Conservation (phyloP, 2,113 vertebrate genomes). For the Chauna torquata region DNA sequence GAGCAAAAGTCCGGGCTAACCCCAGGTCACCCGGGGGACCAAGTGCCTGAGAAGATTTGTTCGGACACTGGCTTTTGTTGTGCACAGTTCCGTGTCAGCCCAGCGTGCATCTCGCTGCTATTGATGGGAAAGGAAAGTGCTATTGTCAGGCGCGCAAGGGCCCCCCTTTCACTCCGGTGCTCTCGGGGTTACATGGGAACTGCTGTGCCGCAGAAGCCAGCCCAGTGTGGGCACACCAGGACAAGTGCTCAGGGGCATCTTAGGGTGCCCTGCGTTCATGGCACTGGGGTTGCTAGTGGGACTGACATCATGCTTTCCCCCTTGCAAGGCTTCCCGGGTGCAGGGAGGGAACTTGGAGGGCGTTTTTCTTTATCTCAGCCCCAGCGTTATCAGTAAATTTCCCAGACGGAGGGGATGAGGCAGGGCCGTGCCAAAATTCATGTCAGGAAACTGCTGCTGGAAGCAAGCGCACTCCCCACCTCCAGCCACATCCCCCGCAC, state of each 20-base stretch:
- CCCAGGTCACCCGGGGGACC: conserved; percentile 23
- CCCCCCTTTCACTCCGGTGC: background rate
- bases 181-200: background rate
- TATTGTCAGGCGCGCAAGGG: background rate
- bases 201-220: background rate
- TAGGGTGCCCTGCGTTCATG: background rate
- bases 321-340: rapidly evolving
- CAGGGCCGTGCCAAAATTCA: background rate
- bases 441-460: background rate
- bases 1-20: conserved; percentile 53
- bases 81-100: conserved; percentile 68
- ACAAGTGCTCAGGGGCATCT: background rate
- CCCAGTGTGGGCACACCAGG: too few relatives aligned
- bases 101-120: conserved; percentile 31
- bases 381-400: background rate
- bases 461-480: rapidly evolving
- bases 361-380: background rate
- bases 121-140: background rate
- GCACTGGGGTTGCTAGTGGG: background rate
- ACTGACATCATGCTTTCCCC: background rate
- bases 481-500: background rate
- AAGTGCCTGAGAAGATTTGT: conserved; percentile 61
- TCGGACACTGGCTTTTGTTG: conserved; percentile 69
- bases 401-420: background rate
- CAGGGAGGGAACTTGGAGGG: rapidly evolving